Conservation (phyloP, 2,888 invertebrate species). For the Oscheius sp. region DNA sequence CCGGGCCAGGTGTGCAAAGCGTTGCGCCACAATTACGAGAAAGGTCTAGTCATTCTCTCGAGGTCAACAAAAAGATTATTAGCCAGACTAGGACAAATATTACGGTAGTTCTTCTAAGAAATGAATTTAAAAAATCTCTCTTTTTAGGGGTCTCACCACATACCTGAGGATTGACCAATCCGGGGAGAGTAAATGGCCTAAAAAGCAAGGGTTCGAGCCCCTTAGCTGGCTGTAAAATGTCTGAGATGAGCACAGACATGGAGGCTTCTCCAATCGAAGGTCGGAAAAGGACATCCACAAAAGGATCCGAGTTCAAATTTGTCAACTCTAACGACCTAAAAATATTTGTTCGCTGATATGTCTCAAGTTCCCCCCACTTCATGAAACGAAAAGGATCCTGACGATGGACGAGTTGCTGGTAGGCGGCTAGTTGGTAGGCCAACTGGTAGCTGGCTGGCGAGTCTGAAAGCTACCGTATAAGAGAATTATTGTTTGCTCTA, state of each 20-base stretch:
- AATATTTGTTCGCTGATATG: background rate
- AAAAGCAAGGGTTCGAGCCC: slow-evolving; percentile 19
- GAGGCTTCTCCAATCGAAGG: slow-evolving; percentile 51
- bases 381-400: slow-evolving; percentile 55
- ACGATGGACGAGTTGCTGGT: slow-evolving; percentile 50
- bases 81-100: no score
- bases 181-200: no score
- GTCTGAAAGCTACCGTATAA: slow-evolving; percentile 31
- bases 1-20: no score
- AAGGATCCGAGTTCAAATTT: slow-evolving; percentile 21
- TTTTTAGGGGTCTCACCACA: no score
- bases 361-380: slow-evolving; percentile 32
- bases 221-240: slow-evolving; percentile 42
- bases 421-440: slow-evolving; percentile 52
- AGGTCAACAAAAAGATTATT: no score
- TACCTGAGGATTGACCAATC: no score
- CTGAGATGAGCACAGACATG: slow-evolving; percentile 49
- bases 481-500: no score
- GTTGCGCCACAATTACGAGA: no score
- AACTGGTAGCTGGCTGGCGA: slow-evolving; percentile 38
- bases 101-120: no score
- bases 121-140: background rate
- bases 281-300: slow-evolving; percentile 52
- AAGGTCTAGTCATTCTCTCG: no score
- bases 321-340: slow-evolving; percentile 39